Base-by-base conservation (phyloP, 2,113 vertebrate genomes). In the Tetraodon nigroviridis region DNA sequence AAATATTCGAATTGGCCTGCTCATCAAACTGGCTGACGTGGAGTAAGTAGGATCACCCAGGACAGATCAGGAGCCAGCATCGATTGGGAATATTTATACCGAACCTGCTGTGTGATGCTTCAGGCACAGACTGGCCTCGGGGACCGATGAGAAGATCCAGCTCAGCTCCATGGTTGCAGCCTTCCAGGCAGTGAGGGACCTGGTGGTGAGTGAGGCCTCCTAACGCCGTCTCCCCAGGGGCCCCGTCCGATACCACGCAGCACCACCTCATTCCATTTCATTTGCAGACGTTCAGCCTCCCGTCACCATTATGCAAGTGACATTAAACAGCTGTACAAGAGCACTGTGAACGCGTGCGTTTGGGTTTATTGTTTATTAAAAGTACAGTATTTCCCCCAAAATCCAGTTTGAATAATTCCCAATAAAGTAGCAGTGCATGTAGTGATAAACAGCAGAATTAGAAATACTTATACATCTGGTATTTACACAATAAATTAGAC, bases 131-230 rank as follows among this genome's bases (percentile, higher is more conserved):
- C 75, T 99, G 24, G 92, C 97, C 1, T 92, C 92, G 1, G 96
- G 97, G 27, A 96, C 95, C 60, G 93, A 77, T 0, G 97, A 99
- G 81, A 98, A 95, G 90, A 95, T 98, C 71, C 97, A 99, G 91
- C 90, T 99, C 66, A 95, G 96, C 77, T 94, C 95, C 44, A 93
- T 99, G 87, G 91, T 99, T 0, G 95, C 93, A 0, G 95, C 97
- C 1, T 99, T 99, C 86, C 97, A 99, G 73, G 92, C 93, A 45
- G 95, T 95, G 66, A 88, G 97, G 73, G 93, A 99, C 76, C 84
- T 95, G 22, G 94, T 98, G 15, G 93, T 92, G 59, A 92, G 92
- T 0, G 93, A 97, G 68, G 92, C 92, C 54, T 93, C 89, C 17
- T 59, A 72, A 61, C 53, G 2, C 5, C 44, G 6, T 37, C 15